Base-by-base conservation (phyloP, 2,113 vertebrate genomes). In the Romanogobio albipinnatus region DNA sequence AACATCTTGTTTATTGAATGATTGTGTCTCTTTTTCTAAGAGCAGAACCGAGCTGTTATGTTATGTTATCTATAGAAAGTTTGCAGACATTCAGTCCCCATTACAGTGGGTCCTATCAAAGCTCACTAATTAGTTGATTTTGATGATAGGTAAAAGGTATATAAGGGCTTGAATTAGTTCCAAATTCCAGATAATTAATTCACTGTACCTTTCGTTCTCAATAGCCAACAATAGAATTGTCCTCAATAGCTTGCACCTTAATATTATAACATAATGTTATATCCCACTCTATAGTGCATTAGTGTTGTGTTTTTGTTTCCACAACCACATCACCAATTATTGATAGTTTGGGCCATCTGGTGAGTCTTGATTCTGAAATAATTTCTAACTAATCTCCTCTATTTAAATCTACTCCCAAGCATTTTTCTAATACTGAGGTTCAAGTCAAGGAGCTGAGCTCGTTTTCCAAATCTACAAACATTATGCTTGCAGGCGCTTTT, bases 171-270 rank as follows among this genome's bases (percentile, higher is more conserved):
- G 9, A 76, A 76, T 74, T 24, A 47, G 17, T 43, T 74, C 11
- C n/a, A 76, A 53, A 76, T 76, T 76, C 53, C 15, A 76, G n/a
- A 19, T 76, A 76, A 53, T 76, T 53, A 47, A 73, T 53, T 3
- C 24, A 3, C 24, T 11, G 24, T 15, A 76, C 24, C 43, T 74
- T 4, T 24, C 4, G 0, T 75, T 75, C 24, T 53, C 51, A 53
- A 17, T 53, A 53, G 51, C 51, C 15, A 5, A 53, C 15, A 17
- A 17, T 49, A 49, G 47, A 51, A 51, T 11, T 36, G 19, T 58
- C 49, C 17, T 22, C 17, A 77, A 4, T 22, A 22, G 29, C 29
- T n/a, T 77, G 29, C 17, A 13, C 29, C n/a, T 17, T 76, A n/a
- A 36, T n/a, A 22, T 39, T 11, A 76, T 58, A 36, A 58, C 36